Evolutionary conservation across 92 coral and sea anemone species (phyloP).

Genomic region (Plumapathes pennacea): DNA sequence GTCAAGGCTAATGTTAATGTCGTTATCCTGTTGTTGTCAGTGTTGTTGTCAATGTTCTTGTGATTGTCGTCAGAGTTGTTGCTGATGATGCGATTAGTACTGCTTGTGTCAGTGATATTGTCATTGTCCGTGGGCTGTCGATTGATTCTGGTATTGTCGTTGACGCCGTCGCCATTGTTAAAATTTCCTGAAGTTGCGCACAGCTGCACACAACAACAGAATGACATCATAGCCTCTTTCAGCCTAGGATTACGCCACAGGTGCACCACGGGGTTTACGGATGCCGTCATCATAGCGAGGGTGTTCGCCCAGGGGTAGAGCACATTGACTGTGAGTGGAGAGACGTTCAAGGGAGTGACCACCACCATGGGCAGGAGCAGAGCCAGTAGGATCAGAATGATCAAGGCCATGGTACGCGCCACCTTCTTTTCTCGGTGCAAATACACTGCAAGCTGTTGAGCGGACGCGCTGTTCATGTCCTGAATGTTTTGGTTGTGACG

Average conservation of each 20-base stretch:
- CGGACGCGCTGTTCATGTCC: not conserved
- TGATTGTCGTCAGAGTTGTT: too few species aligned
- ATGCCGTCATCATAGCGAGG: not conserved
- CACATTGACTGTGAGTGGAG: not conserved
- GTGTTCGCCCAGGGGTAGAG: not conserved
- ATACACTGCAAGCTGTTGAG: not conserved
- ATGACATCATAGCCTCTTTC: not conserved
- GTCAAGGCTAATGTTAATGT: too few species aligned
- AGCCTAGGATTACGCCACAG: not conserved
- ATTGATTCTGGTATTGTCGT: too few species aligned
- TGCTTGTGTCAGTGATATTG: too few species aligned
- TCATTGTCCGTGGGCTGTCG: too few species aligned
- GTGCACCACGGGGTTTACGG: not conserved
- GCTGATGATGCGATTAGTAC: too few species aligned
- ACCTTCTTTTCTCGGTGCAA: slow-evolving; percentile 7
- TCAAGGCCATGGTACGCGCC: slow-evolving; percentile 1
- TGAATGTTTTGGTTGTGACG: slow-evolving; percentile 4
- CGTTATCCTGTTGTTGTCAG: too few species aligned
- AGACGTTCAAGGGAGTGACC: not conserved
- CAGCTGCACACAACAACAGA: too few species aligned
- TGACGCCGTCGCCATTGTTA: too few species aligned
- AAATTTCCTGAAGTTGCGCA: too few species aligned
- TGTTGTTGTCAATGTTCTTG: too few species aligned
- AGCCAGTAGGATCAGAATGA: not conserved
- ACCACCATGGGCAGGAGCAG: not conserved